Conservation (phyloP, 2,797 vertebrate genomes). For the Micropoecilia bifurca region DNA sequence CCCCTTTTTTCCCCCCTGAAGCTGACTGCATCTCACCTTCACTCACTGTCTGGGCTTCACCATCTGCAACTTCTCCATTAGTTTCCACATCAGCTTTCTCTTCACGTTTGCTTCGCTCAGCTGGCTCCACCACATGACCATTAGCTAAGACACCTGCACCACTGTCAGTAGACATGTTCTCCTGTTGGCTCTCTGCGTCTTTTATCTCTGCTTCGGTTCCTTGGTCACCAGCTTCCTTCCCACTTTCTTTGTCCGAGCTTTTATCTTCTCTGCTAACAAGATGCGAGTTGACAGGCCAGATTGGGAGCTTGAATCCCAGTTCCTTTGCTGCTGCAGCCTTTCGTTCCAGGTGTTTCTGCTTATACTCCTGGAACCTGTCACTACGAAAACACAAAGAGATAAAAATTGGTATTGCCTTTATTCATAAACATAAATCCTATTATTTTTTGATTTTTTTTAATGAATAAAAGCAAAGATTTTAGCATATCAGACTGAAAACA, state of each 20-base stretch:
- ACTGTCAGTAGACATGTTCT: conserved; percentile 26
- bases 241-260: conserved; percentile 31
- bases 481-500: background rate
- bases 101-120: conserved; percentile 30
- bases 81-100: conserved; percentile 30
- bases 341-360: conserved; percentile 75
- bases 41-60: conserved; percentile 31
- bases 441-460: background rate
- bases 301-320: conserved; percentile 49
- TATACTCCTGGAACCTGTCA: conserved; percentile 76
- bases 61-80: conserved; percentile 26
- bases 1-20: conserved; percentile 33
- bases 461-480: background rate
- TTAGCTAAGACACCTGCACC: conserved; percentile 36
- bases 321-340: conserved; percentile 73
- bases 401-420: background rate
- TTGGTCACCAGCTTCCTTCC: conserved; percentile 53
- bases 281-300: conserved; percentile 4
- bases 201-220: conserved; percentile 40
- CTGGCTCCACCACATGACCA: conserved; percentile 29
- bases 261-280: conserved; percentile 29
- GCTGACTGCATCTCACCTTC: conserved; percentile 32
- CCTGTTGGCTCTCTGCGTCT: conserved; percentile 21
- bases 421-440: background rate
- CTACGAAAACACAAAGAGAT: conserved; percentile 53